Evolutionary conservation across 2,797 vertebrate genomes (phyloP), one percentile per base, ranked within the genome.

Genomic region (Epinephelus malabaricus): DNA sequence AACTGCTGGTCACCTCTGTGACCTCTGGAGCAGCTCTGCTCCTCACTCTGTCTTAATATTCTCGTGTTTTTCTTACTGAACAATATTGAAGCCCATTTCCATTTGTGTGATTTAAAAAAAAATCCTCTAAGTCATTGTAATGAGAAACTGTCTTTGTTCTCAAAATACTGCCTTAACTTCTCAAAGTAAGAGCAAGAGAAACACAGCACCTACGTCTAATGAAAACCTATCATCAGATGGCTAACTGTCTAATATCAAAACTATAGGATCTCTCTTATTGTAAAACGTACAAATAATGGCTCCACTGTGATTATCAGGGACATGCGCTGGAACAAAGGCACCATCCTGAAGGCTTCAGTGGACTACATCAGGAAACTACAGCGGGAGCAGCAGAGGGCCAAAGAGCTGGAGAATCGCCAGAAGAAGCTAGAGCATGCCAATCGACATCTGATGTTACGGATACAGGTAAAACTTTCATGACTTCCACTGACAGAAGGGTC

Each of bases 291-390:
- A 49, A 64, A 69, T 75, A 76, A 85, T 38, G 68, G 5, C 18
- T 58, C 25, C 47, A 75, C 7, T 85, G 56, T 82, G 73, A 23
- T 68, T 75, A 60, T 76, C 81, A 99, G 98, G 78, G 98, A 99
- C 86, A 99, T 98, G 98, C 97, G 98, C 88, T 99, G 98, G 98
- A 99, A 99, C 93, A 99, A 99, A 93, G 98, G 98, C 69, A 99
- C 98, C 74, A 99, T 99, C 91, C 95, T 99, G 46, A 99, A 99
- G 89, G 98, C 98, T 0, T 99, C 98, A 0, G 98, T 99, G 90
- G 98, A 99, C 89, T 99, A 99, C 82, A 99, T 99, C 90, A 95
- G 97, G 79, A 99, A 97, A 90, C 94, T 99, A 34, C 98, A 99
- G 69, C 88, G 97, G 73, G 98, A 99, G 5, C 98, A 99, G 84